Evolutionary conservation across 2,113 vertebrate species (phyloP).

Genomic region (Odobenus rosmarus): DNA sequence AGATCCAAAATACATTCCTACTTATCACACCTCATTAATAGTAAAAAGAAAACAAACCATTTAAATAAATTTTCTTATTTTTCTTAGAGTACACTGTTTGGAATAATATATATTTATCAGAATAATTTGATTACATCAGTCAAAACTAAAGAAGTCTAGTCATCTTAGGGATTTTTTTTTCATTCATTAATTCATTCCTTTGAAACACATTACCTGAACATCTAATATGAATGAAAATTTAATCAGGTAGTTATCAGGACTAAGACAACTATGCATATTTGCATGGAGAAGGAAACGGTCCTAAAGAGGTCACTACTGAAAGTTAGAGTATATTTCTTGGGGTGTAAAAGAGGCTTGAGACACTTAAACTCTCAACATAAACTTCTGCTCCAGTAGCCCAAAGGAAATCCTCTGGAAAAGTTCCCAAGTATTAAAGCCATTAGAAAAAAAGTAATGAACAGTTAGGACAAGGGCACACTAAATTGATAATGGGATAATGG

Average conservation of each 20-base stretch:
- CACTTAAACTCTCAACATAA: neutral
- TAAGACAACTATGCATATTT: neutral
- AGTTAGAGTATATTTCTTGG: neutral
- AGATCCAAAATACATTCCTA: neutral
- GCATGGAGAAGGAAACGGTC: neutral
- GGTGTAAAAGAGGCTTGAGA: neutral
- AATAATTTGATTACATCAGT: conserved; percentile 3
- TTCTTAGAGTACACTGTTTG: neutral
- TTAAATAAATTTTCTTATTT: conserved; percentile 53
- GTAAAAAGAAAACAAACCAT: conserved; percentile 26
- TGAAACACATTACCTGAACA: neutral
- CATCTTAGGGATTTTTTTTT: neutral
- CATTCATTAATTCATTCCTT: neutral
- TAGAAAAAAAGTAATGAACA: neutral
- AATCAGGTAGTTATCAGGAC: neutral
- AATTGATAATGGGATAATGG: neutral
- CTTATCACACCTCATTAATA: conserved; percentile 67
- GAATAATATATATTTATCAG: conserved; percentile 23
- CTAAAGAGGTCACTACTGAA: neutral
- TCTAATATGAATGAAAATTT: neutral
- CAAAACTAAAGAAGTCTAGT: neutral
- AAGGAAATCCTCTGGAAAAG: neutral
- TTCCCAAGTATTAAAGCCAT: neutral
- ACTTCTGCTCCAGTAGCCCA: neutral
- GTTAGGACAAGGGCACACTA: accelerated